These are phyloP conservation scores for Alectura lathami DNA, from an alignment of 2,113 vertebrate genomes.

Conservation along the genomic window DNA sequence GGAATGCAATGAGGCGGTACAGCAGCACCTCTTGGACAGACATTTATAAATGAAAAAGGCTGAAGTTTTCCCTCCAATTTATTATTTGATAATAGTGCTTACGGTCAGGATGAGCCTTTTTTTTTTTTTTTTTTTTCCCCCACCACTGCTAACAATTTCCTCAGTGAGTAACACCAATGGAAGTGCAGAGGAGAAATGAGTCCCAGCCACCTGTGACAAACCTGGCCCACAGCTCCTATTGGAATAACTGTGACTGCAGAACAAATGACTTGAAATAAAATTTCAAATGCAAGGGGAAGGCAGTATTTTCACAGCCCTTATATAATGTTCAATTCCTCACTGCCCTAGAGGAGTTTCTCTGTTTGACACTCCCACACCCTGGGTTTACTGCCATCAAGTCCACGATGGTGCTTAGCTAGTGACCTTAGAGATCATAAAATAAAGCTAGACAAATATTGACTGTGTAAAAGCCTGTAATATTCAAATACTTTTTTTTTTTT, in stretches of 20 bases:
- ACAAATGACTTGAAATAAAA: neutral
- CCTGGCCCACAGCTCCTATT: neutral
- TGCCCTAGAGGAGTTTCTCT: neutral
- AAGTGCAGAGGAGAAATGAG: neutral
- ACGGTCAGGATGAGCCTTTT: neutral
- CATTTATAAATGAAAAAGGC: neutral
- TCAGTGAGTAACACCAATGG: neutral
- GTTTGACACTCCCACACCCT: neutral
- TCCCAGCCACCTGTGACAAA: neutral
- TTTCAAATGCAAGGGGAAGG: neutral
- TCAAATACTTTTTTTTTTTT: neutral
- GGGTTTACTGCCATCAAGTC: neutral
- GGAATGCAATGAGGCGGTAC: rapidly evolving
- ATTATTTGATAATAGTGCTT: neutral
- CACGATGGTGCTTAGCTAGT: neutral
- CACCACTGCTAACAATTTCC: neutral
- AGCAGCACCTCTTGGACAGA: neutral
- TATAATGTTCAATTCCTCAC: neutral
- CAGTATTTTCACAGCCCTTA: neutral
- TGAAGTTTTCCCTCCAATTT: neutral
- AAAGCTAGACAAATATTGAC: neutral
- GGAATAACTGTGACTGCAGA: neutral
- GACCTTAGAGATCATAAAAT: neutral
- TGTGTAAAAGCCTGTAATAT: neutral
- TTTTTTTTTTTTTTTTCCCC: neutral